These are phyloP conservation scores for Chloebia gouldiae DNA, from an alignment of 2,113 vertebrate species.

Conservation along the genomic window DNA sequence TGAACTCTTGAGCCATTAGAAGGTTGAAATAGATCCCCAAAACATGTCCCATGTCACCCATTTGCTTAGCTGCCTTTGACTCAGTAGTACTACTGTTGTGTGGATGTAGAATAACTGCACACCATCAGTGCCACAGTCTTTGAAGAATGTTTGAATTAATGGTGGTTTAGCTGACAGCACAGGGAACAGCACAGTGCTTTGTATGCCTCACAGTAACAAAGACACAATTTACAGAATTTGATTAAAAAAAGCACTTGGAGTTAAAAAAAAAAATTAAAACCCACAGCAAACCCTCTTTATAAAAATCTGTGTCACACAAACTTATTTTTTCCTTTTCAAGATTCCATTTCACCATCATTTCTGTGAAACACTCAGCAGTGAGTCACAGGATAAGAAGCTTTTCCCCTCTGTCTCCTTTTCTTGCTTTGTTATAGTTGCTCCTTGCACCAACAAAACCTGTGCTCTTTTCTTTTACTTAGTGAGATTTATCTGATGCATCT, in stretches of 20 bases:
- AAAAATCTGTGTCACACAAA: neutral
- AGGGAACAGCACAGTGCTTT: neutral
- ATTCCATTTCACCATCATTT: neutral
- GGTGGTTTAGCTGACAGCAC: neutral
- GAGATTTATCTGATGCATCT: neutral
- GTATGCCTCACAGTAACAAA: neutral
- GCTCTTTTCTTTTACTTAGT: neutral
- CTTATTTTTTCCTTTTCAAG: neutral
- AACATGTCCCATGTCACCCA: neutral
- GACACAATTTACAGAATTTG: neutral
- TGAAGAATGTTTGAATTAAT: neutral
- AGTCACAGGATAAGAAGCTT: neutral
- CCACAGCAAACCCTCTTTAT: neutral
- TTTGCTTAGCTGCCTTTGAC: neutral
- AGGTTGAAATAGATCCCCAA: neutral
- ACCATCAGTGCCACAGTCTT: neutral
- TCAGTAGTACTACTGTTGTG: neutral
- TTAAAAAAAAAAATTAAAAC: neutral
- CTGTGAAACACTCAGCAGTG: neutral
- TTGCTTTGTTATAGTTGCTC: neutral
- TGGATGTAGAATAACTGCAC: neutral
- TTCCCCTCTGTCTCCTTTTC: neutral
- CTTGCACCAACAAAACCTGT: rapidly evolving
- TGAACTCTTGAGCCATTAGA: neutral
- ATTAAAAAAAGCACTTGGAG: neutral